Conservation (phyloP, 2,113 vertebrate species). For the Chaenocephalus aceratus region DNA sequence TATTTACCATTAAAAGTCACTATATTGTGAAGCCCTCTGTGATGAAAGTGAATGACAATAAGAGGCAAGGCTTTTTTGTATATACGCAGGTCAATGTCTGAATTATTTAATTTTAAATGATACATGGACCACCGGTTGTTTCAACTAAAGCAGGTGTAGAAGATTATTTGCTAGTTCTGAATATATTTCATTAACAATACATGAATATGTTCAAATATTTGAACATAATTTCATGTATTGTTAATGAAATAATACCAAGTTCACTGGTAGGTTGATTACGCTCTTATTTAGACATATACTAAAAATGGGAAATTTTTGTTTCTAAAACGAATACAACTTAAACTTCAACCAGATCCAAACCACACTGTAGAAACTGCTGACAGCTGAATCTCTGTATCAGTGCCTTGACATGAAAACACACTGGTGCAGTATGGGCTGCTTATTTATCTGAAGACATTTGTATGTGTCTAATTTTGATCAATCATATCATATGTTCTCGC, state of each 20-base stretch:
- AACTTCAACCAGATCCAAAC: slow-evolving; percentile 1
- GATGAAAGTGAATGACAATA: too few species aligned
- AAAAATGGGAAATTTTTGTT: too few species aligned
- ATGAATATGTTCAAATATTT: too few species aligned
- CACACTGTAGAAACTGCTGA: not conserved
- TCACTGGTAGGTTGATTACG: not conserved
- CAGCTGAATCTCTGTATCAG: not conserved
- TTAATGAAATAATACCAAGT: not conserved
- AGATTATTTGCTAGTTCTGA: too few species aligned
- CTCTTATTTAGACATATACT: not conserved
- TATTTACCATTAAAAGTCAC: too few species aligned
- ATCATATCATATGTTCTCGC: not conserved
- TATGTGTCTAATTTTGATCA: not conserved
- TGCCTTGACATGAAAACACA: not conserved
- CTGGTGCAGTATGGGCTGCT: not conserved
- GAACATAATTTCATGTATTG: not conserved
- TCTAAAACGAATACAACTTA: not conserved
- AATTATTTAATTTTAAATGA: too few species aligned
- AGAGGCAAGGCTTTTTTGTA: too few species aligned
- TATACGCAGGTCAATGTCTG: too few species aligned
- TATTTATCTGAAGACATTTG: not conserved
- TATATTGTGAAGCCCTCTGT: too few species aligned
- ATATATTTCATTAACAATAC: too few species aligned
- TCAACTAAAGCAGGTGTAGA: too few species aligned
- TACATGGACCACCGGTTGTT: too few species aligned